Evolutionary conservation across 2,888 invertebrate species (phyloP), one percentile per base, ranked within the genome.

Genomic region (Limnephilus auricula): DNA sequence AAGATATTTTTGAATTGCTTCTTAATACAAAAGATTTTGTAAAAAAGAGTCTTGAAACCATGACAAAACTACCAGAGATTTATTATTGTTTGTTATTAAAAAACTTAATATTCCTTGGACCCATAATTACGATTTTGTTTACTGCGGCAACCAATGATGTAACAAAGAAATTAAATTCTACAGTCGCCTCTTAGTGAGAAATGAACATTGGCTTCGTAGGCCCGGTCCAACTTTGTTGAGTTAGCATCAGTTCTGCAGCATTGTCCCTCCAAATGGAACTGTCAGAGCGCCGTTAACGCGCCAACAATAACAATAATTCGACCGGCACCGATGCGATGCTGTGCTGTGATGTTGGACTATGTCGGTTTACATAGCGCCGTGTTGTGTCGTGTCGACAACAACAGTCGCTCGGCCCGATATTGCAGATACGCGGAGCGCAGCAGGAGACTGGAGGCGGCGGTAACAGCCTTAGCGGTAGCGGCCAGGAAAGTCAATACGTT

Each of bases 401-500:
- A 45, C 45, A 45, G 45, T 45, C 45, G 50, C 18, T 65, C 25
- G 25, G 65, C 82, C 34, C 25, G 82, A 37, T 45, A 91, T 91
- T 91, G 90, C 90, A 88, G 90, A 91, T 91, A 65, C 65, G 90
- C 40, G 30, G 85, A 85, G 85, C 30, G 40, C 40, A 65, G 85
- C 30, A 85, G 37, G 85, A 82, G 82, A 85, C 40, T 40, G 85
- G 85, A 40, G 40, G 85, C 30, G 85, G 37, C 45, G 83, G 80
- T 65, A 31, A 65, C 65, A 65, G 65, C 65, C 65, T 65, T 65
- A 65, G 65, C 65, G 65, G 65, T 25, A 25, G 65, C 9, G 45
- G 83, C 79, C 34, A 79, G 84, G 92, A 90, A 90, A 92, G 92
- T 92, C 92, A 92, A 92, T 92, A 92, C 90, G 89, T 84, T 89